Evolutionary conservation across 2,888 invertebrate species (phyloP).

Genomic region (Drosophila neotestacea): DNA sequence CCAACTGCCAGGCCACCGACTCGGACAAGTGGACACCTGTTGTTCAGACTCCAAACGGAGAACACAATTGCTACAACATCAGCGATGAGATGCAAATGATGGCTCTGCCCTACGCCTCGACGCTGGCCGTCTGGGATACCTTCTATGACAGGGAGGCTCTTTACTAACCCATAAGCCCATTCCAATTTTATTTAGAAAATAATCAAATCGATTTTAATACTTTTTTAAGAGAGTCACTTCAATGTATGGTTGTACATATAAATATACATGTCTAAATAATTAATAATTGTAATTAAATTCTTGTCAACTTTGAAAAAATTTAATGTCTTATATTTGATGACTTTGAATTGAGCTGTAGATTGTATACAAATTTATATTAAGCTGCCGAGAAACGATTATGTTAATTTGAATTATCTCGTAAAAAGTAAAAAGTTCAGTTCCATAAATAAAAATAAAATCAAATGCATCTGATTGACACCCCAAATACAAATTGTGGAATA

Average conservation of each 20-base stretch:
- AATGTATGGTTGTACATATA: neutral
- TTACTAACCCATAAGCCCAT: constrained; percentile 25
- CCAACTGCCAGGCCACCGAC: constrained; percentile 75
- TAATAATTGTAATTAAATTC: constrained; percentile 8
- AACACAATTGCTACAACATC: constrained; percentile 79
- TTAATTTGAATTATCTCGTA: too few species aligned
- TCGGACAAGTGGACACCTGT: constrained; percentile 70
- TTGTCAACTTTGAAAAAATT: neutral
- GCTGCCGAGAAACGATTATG: too few species aligned
- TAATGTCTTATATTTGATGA: neutral
- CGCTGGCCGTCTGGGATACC: constrained; percentile 73
- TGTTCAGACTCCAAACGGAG: constrained; percentile 18
- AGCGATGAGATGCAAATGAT: constrained; percentile 75
- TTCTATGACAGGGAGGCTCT: constrained; percentile 59
- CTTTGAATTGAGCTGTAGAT: neutral
- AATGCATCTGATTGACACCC: neutral
- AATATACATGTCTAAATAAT: neutral
- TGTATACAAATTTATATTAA: neutral
- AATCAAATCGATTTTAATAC: neutral
- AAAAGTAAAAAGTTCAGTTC: too few species aligned
- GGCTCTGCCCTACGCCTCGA: constrained; percentile 70
- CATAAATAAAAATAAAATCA: neutral
- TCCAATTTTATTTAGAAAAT: neutral
- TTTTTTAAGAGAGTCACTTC: neutral
- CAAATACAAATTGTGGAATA: neutral